Percentiles rank a stretch among this genome's conserved stretches.
Evolutionary conservation across 2,797 vertebrate genomes (phyloP).

Genomic region (Tamandua tetradactyla): DNA sequence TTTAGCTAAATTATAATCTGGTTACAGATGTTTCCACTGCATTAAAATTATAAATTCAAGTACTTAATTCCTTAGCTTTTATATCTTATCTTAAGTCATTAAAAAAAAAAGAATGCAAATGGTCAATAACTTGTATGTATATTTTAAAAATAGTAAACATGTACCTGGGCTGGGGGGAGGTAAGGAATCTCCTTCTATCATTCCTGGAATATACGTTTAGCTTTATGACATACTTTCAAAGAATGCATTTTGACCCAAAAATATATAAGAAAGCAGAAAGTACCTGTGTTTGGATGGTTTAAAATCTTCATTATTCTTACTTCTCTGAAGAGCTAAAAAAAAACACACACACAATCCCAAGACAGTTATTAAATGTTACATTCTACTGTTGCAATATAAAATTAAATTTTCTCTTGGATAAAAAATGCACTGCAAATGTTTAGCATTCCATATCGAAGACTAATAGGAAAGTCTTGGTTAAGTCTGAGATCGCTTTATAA

Average conservation of each 20-base stretch:
- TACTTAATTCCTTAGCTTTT: slow-evolving; percentile 12
- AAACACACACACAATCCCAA: slow-evolving; percentile 66
- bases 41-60: slow-evolving; percentile 58
- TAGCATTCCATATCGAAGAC: background rate
- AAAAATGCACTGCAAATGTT: background rate
- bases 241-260: slow-evolving; percentile 69
- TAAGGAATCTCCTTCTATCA: background rate
- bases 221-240: slow-evolving; percentile 59
- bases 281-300: slow-evolving; percentile 99
- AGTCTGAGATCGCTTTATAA: background rate
- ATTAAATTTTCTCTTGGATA: slow-evolving; percentile 7
- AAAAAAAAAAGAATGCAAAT: slow-evolving; percentile 13
- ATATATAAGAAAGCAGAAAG: slow-evolving; percentile 78
- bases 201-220: background rate
- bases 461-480: background rate
- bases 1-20: background rate
- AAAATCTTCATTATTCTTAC: slow-evolving; percentile 99
- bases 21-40: background rate
- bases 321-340: slow-evolving; percentile 98
- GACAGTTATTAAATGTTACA: slow-evolving; percentile 54
- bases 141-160: background rate
- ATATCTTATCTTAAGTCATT: slow-evolving; percentile 1
- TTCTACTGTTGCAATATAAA: slow-evolving; percentile 6
- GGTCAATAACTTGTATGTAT: background rate
- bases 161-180: background rate